Conservation (phyloP, 2,888 invertebrate genomes). For the Mythimna impura region DNA sequence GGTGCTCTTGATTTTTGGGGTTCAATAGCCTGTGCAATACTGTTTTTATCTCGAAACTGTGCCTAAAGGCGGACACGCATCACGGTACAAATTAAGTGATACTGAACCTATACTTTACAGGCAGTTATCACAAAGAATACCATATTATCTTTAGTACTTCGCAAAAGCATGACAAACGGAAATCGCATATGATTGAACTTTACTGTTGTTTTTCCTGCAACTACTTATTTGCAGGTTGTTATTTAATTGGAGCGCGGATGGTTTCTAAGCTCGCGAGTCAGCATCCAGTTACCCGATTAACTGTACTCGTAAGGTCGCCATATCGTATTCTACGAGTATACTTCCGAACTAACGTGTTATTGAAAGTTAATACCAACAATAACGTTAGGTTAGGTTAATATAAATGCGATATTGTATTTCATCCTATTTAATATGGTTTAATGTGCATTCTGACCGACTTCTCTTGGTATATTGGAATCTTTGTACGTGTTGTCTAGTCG, state of each 20-base stretch:
- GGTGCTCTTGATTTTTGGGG: slow-evolving; percentile 72
- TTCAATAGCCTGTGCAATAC: slow-evolving; percentile 64
- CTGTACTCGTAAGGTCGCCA: slow-evolving; percentile 34
- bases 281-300: slow-evolving; percentile 57
- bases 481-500: slow-evolving; percentile 7
- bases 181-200: slow-evolving; percentile 4
- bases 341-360: slow-evolving; percentile 28
- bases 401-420: slow-evolving; percentile 36
- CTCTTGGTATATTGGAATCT: background rate
- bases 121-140: slow-evolving; percentile 22
- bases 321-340: slow-evolving; percentile 4
- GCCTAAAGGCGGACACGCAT: slow-evolving; percentile 36
- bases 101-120: slow-evolving; percentile 12
- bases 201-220: slow-evolving; percentile 16
- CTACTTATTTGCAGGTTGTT: slow-evolving; percentile 52
- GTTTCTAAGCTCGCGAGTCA: slow-evolving; percentile 50
- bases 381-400: slow-evolving; percentile 10
- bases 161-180: slow-evolving; percentile 5
- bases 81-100: slow-evolving; percentile 16
- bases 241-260: slow-evolving; percentile 66
- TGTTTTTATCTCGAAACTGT: slow-evolving; percentile 57
- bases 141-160: slow-evolving; percentile 5
- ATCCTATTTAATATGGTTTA: slow-evolving; percentile 4
- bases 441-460: slow-evolving; percentile 38
- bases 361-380: slow-evolving; percentile 38